Percentiles rank a stretch among this genome's conserved stretches.
Evolutionary conservation across 92 coral and sea anemone species (phyloP).

Genomic region (Umimayanthus kanabou): DNA sequence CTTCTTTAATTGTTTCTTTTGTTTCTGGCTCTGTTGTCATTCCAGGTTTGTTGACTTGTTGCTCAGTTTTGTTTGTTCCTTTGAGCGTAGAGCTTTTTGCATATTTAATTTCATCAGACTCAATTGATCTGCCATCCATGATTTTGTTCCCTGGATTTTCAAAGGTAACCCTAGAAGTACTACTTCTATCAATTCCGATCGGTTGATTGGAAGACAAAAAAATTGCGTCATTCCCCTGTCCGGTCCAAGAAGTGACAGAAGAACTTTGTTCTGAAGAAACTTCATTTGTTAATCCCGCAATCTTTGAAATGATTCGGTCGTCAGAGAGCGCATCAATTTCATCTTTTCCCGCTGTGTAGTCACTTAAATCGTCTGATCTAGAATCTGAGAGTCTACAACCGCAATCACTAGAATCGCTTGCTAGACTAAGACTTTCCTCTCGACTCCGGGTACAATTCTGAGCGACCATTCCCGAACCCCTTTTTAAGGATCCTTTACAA

Average conservation of each 20-base stretch:
- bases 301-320: slow-evolving; percentile 36
- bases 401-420: slow-evolving; percentile 14
- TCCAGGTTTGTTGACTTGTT: slow-evolving; percentile 34
- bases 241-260: not conserved
- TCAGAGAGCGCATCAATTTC: slow-evolving; percentile 17
- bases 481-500: not conserved
- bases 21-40: slow-evolving; percentile 4
- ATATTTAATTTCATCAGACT: slow-evolving; percentile 26
- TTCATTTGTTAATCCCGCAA: slow-evolving; percentile 30
- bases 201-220: not conserved
- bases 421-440: slow-evolving; percentile 5
- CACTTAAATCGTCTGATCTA: slow-evolving; percentile 18
- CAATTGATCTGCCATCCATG: not conserved
- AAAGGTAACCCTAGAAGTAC: not conserved
- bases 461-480: not conserved
- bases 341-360: slow-evolving; percentile 23
- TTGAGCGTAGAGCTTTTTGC: slow-evolving; percentile 13
- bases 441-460: slow-evolving; percentile 6
- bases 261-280: not conserved
- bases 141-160: not conserved
- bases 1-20: slow-evolving; percentile 3
- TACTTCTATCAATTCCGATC: not conserved
- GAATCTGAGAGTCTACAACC: slow-evolving; percentile 5
- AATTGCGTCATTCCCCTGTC: not conserved
- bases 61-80: slow-evolving; percentile 21